Evolutionary conservation across 1,140 invertebrate genomes (phyloP).

Genomic region (Radopholus similis): DNA sequence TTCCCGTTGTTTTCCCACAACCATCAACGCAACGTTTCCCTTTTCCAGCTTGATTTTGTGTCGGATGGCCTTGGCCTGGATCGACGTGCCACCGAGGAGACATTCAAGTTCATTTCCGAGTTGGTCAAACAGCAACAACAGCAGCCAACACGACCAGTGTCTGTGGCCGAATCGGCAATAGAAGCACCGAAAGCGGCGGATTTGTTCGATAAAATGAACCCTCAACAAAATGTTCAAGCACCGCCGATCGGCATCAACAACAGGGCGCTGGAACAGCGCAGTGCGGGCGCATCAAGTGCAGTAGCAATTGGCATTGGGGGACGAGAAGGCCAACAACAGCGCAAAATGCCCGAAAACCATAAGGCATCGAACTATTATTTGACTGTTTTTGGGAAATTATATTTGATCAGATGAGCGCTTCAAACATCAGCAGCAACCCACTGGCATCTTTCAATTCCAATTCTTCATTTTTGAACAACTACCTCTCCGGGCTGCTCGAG

Average conservation of each 20-base stretch:
- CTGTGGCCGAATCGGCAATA: background rate
- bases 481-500: background rate
- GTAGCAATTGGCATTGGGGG: no score
- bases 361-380: no score
- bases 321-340: no score
- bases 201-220: no score
- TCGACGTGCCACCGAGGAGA: constrained; percentile 10
- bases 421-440: background rate
- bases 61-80: constrained; percentile 1
- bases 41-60: constrained; percentile 13
- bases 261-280: no score
- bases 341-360: no score
- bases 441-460: background rate
- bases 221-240: no score
- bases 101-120: constrained; percentile 14
- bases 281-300: no score
- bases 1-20: background rate
- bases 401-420: no score
- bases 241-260: background rate
- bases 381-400: no score
- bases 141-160: background rate
- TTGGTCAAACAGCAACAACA: constrained; percentile 10
- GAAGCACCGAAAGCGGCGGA: no score
- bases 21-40: background rate
- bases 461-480: background rate